phyloP scores from a whole-genome alignment of 1,140 invertebrate species.

The Papilio polytes region DNA sequence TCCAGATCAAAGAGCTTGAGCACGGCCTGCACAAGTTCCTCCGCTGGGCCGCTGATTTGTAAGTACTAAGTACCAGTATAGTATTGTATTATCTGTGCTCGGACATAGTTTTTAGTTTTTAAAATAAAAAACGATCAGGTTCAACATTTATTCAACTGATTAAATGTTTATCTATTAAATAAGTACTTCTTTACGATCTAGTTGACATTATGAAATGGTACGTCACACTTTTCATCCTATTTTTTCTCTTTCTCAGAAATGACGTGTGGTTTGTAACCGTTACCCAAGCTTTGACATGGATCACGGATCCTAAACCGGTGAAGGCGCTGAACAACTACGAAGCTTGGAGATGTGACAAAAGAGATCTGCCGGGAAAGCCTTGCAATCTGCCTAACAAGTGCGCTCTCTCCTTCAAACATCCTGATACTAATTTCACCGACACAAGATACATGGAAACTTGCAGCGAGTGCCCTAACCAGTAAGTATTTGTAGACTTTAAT shows the following conservation, averaged over 20 bases:
- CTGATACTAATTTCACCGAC: conserved; percentile 90
- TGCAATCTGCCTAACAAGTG: conserved; percentile 95
- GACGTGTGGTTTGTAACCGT: conserved; percentile 96
- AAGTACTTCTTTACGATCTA: too few species aligned
- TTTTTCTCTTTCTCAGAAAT: conserved; percentile 84
- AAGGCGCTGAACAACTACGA: conserved; percentile 90
- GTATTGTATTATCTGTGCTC: too few species aligned
- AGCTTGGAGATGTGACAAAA: conserved; percentile 92
- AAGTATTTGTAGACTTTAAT: too few species aligned
- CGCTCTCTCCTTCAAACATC: conserved; percentile 90
- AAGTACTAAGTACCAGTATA: conserved; percentile 74
- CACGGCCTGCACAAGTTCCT: conserved; percentile 94
- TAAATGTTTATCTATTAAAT: too few species aligned
- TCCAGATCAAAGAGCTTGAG: conserved; percentile 94
- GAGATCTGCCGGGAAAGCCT: conserved; percentile 88
- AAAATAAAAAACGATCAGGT: neutral
- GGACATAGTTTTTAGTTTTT: neutral
- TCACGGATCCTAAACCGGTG: conserved; percentile 92
- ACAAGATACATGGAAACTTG: conserved; percentile 96
- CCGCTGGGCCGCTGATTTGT: conserved; percentile 91
- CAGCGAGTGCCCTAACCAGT: conserved; percentile 85
- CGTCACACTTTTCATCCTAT: too few species aligned
- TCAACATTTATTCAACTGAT: too few species aligned
- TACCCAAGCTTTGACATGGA: conserved; percentile 96
- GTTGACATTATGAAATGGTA: too few species aligned